Evolutionary conservation across 2,797 vertebrate genomes (phyloP), one percentile per base, ranked within the genome.

Genomic region (Manis pentadactyla): DNA sequence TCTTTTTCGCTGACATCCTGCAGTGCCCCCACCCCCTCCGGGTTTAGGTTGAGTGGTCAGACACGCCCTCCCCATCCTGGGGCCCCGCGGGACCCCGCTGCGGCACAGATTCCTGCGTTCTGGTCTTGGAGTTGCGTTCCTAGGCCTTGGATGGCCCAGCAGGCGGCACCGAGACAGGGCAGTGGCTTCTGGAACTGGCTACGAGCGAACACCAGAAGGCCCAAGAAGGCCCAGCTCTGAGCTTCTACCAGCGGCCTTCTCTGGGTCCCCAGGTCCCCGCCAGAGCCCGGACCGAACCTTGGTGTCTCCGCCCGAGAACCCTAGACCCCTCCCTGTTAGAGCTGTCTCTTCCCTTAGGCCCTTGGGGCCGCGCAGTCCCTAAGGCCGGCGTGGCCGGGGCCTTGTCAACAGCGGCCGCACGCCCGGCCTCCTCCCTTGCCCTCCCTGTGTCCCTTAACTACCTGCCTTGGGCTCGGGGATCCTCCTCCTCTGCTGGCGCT

Each of bases 391-490:
- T 15, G 85, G 87, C 88, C 92, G 5, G 25, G 85, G 96, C 91
- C 86, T 83, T 0, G 13, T 31, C 82, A 13, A 31, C 78, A 0
- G 37, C 74, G 87, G n/a, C 93, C 23, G 25, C 27, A 34, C 53
- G 49, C 88, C 66, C 0, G 55, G 75, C 77, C 42, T 11, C 93
- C 39, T 55, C 73, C 90, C 87, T 34, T 25, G 39, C 95, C 82
- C 66, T 27, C 81, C 57, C 73, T 12, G 82, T 4, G 21, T 55
- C 96, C 85, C 90, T 82, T 83, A 55, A 27, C 95, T 96, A 98
- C 97, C 97, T 98, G 97, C 78, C 95, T 88, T 4, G 69, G 93
- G 83, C 82, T 96, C 74, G 79, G 86, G 90, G 78, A 73, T 95
- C 93, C 53, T 90, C 64, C 85, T 94, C 77, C 97, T 93, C 90